Conservation (phyloP, 2,797 vertebrate genomes). For the Enteromius trimaculatus region DNA sequence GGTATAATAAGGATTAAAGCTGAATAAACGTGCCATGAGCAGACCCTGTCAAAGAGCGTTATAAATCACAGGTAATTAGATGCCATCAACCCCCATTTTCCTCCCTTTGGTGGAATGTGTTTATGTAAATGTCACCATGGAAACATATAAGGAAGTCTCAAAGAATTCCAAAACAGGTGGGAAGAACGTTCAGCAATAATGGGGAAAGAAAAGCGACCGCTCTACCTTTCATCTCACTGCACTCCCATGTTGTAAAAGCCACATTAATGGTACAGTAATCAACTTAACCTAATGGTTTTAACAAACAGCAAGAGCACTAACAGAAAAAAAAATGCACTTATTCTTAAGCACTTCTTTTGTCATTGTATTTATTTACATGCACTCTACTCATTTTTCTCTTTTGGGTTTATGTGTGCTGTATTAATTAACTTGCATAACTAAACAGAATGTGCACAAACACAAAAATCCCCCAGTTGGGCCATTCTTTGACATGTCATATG, state of each 20-base stretch:
- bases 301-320: conserved; percentile 2
- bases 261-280: neutral
- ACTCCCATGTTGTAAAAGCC: neutral
- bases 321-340: neutral
- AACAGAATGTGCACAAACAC: conserved; percentile 13
- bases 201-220: neutral
- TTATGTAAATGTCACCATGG: conserved; percentile 54
- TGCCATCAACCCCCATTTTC: conserved; percentile 28
- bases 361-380: neutral
- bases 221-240: conserved; percentile 20
- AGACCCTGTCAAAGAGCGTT: conserved; percentile 8
- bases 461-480: conserved; percentile 20
- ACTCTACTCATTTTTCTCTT: neutral
- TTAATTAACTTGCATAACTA: conserved; percentile 7
- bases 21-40: conserved; percentile 29
- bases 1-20: conserved; percentile 31
- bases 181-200: conserved; percentile 4
- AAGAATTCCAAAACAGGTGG: conserved; percentile 32
- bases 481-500: conserved; percentile 24
- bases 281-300: conserved; percentile 8
- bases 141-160: conserved; percentile 42
- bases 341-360: neutral
- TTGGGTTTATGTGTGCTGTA: neutral
- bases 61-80: conserved; percentile 47
- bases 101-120: conserved; percentile 32